A percentile compares a stretch with the other conserved stretches of the same genome.
phyloP scores from a whole-genome alignment of 2,888 invertebrate species.

The Idaea aversata region DNA sequence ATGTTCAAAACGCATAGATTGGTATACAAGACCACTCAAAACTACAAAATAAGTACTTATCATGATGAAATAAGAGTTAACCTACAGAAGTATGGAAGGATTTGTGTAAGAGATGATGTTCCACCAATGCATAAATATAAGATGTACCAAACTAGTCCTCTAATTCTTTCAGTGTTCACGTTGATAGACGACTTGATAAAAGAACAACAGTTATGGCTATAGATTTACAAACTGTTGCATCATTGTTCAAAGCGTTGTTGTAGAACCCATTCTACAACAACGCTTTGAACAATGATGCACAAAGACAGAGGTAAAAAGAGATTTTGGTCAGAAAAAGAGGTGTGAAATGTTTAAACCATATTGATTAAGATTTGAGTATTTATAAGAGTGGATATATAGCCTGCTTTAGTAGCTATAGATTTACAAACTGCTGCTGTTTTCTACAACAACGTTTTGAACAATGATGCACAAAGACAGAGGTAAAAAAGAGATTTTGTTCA shows the following conservation, averaged over 20 bases:
- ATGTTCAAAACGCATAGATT: not conserved
- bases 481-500: constrained; percentile 11
- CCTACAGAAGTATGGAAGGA: not conserved
- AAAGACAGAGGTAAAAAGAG: constrained; percentile 14
- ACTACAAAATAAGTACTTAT: not conserved
- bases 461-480: constrained; percentile 13
- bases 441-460: constrained; percentile 2
- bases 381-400: constrained; percentile 10
- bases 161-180: constrained; percentile 93
- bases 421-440: not conserved
- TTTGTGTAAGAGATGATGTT: constrained; percentile 83
- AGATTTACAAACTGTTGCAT: not conserved
- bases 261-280: not conserved
- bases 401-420: constrained; percentile 2
- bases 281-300: constrained; percentile 6
- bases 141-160: constrained; percentile 95
- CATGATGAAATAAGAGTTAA: not conserved
- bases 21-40: not conserved
- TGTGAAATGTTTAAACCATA: constrained; percentile 12
- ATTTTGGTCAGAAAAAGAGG: constrained; percentile 13
- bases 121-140: constrained; percentile 87
- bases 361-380: constrained; percentile 15
- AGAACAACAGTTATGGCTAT: not conserved
- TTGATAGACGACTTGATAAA: constrained; percentile 65
- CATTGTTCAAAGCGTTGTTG: too few relatives aligned